Base-by-base conservation (phyloP, 1,140 invertebrate species). In the Bombus vancouverensis region DNA sequence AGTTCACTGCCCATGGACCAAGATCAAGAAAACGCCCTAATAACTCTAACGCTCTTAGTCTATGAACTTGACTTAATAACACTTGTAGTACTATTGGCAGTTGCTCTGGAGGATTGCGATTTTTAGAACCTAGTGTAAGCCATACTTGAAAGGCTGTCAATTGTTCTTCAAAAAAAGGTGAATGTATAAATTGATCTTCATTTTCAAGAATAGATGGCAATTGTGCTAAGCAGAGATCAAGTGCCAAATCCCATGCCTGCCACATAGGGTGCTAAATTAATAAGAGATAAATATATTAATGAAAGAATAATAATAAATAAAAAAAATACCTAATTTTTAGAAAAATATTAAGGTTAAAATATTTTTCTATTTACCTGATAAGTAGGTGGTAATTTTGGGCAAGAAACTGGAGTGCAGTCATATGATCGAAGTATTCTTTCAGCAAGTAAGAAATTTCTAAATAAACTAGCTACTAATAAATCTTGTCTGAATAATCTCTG, bases 41-140 rank as follows among this genome's bases (percentile, higher is more conserved):
- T 53, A 99, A 96, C 94, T 99, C 98, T 82, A 99, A 95, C 10
- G 99, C 99, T 91, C 98, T 96, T 88, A 99, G 96, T 85, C 99
- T 96, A 96, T 99, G 99, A 85, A 99, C 98, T 95, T 99, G 99
- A 95, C 98, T 99, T 32, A 99, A 96, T 66, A 99, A 95, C 71
- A 99, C 99, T 96, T 99, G 99, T 85, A 99, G 95, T 72, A 99
- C 98, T 94, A 99, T 99, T 3, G 99, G 99, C 83, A 99, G 95
- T 95, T 99, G 99, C 94, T 99, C 98, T 1, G 99, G 99, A 74
- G 98, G 98, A 91, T 96, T 96, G 3, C 98, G 96, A 81, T 96
- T 95, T 90, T 98, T 97, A 10, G 97, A 97, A 59, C 97, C 98
- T 78, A 98, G 96, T 44, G 97, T 97, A 4, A 99, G 96, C 99